phyloP scores from a whole-genome alignment of 2,797 vertebrate genomes.

The Amblyopsis hoosieri region DNA sequence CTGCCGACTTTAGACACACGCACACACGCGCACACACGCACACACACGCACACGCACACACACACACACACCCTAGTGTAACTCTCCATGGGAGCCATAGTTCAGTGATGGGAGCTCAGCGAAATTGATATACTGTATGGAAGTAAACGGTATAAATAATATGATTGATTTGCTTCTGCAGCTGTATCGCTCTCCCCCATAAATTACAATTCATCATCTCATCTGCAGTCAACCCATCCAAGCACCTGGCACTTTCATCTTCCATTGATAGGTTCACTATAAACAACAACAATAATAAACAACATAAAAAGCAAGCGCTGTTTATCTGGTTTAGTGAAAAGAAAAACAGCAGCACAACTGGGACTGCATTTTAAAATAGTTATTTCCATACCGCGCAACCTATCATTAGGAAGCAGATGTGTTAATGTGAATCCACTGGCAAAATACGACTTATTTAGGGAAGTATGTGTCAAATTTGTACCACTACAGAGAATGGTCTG shows the following conservation, averaged over 20 bases:
- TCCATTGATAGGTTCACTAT: neutral
- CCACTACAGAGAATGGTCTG: neutral
- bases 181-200: no score
- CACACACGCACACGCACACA: neutral
- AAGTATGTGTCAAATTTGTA: neutral
- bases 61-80: neutral
- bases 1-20: no score
- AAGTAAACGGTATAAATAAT: no score
- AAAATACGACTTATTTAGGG: neutral
- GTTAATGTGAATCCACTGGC: no score
- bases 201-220: neutral
- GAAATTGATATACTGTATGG: no score
- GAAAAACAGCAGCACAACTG: conserved; percentile 1
- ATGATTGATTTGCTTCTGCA: no score
- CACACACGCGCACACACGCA: neutral
- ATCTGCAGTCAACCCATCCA: neutral
- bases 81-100: no score
- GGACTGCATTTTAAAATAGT: neutral
- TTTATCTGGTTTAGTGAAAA: conserved; percentile 5
- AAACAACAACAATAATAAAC: no score
- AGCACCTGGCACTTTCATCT: neutral
- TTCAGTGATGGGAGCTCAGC: no score
- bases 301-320: no score
- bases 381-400: neutral
- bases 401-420: conserved; percentile 2